Base-by-base conservation (phyloP, 2,797 vertebrate species). In the Myiothlypis coronata region DNA sequence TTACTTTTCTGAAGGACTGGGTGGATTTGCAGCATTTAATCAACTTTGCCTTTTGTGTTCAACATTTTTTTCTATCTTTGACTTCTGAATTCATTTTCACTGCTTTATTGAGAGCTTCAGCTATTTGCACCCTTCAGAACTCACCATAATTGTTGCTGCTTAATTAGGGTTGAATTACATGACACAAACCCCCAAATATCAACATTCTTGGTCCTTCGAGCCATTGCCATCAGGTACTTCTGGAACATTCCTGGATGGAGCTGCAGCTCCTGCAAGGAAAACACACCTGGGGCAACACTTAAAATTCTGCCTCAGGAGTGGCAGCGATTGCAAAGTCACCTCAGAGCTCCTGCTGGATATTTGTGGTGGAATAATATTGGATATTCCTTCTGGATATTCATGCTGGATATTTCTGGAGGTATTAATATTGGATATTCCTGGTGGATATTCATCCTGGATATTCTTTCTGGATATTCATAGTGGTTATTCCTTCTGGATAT, bases 391-490 rank as follows among this genome's bases (percentile, higher is more conserved):
- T 56, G n/a, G 53, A 14, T 46, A 44, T 56, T 47, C 6, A 4
- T 82, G 5, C 8, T 46, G 41, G 7, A n/a, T 52, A 17, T 50
- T n/a, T 37, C 37, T 37, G 37, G 37, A 37, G 37, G 11, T 44
- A 44, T 44, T 44, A 44, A 44, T 44, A 44, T 44, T 44, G 43
- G 43, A 21, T 44, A 44, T 44, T 37, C 37, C 10, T 37, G 37
- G 3, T 70, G 39, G 30, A 5, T 43, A 53, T 53, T 34, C 6
- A 4, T 82, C 4, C 8, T 46, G 41, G 7, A n/a, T 59, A 32
- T n/a, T 27, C 11, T 0, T 22, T 0, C 20, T 34, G 30, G 17
- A n/a, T n/a, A 12, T 34, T 55, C 3, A 0, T 24, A 0, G 2
- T 50, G 22, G 46, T 8, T 30, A 35, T 35, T 67, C 10, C 2